These are phyloP conservation scores for Lypha dubia DNA, from an alignment of 2,888 invertebrate genomes.

Conservation along the genomic window DNA sequence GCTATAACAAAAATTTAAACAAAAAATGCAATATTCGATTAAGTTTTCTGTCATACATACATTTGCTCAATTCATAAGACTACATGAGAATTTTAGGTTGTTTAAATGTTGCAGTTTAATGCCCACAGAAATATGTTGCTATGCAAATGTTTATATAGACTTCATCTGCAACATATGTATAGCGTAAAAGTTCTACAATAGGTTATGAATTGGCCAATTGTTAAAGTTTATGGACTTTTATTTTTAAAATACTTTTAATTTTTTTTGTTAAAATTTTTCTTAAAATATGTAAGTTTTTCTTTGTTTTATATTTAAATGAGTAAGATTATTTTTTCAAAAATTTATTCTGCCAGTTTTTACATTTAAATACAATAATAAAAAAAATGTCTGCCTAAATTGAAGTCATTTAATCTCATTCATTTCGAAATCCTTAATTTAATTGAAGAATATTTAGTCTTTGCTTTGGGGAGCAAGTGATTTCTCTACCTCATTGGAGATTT, in stretches of 20 bases:
- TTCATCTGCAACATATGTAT: too few relatives aligned
- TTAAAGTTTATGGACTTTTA: constrained; percentile 74
- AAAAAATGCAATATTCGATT: constrained; percentile 67
- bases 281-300: constrained; percentile 38
- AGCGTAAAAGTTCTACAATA: too few relatives aligned
- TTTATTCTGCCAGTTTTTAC: constrained; percentile 59
- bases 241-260: constrained; percentile 46
- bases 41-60: not conserved
- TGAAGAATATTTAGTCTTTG: constrained; percentile 67
- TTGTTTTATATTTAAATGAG: constrained; percentile 26
- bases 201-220: constrained; percentile 34
- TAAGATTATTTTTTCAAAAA: constrained; percentile 67
- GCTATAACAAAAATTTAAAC: constrained; percentile 72
- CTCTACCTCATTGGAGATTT: constrained; percentile 52
- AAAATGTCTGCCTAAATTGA: constrained; percentile 55
- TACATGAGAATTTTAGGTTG: too few relatives aligned
- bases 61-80: too few relatives aligned
- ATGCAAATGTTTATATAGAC: too few relatives aligned
- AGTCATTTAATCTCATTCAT: constrained; percentile 49
- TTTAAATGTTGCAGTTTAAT: too few relatives aligned
- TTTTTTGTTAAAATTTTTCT: constrained; percentile 35
- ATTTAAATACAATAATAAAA: constrained; percentile 41
- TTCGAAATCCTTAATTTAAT: constrained; percentile 31
- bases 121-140: too few relatives aligned
- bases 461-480: constrained; percentile 61